A percentile compares a stretch with the other conserved stretches of the same genome.
Evolutionary conservation across 1,140 invertebrate species (phyloP).

Genomic region (Diabrotica virgifera): DNA sequence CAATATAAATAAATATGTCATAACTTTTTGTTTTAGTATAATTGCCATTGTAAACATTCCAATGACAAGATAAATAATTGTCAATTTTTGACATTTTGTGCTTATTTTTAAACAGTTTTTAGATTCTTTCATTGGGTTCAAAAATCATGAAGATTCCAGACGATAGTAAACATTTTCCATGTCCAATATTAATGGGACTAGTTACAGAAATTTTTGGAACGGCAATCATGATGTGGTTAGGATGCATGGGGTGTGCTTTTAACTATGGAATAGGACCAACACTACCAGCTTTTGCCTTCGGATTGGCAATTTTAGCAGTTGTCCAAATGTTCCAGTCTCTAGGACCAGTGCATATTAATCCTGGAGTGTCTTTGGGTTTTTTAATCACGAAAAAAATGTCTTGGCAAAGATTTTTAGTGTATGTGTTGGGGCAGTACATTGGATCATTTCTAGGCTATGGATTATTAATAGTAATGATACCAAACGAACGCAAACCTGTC

Average conservation of each 20-base stretch:
- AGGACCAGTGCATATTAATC: slow-evolving; percentile 4
- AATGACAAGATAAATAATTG: too few relatives aligned
- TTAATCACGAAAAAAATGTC: background rate
- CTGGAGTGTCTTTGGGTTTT: background rate
- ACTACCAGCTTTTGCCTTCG: slow-evolving; percentile 5
- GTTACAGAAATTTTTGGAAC: slow-evolving; percentile 3
- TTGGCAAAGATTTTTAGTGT: slow-evolving; percentile 7
- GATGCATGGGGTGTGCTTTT: slow-evolving; percentile 12
- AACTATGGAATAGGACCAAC: background rate
- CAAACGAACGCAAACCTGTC: background rate
- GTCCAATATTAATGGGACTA: background rate
- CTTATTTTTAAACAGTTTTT: too few relatives aligned
- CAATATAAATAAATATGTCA: too few relatives aligned
- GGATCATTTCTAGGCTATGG: background rate
- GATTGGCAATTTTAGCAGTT: background rate
- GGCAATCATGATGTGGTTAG: background rate
- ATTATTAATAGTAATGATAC: background rate
- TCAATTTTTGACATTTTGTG: too few relatives aligned
- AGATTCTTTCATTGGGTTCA: background rate
- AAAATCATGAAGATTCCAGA: background rate
- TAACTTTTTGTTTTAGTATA: too few relatives aligned
- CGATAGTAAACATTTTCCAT: background rate
- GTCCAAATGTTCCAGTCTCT: background rate
- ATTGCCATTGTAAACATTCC: too few relatives aligned
- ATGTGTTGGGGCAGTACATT: slow-evolving; percentile 8